Evolutionary conservation across 2,888 invertebrate genomes (phyloP).

Genomic region (Diploptera punctata): DNA sequence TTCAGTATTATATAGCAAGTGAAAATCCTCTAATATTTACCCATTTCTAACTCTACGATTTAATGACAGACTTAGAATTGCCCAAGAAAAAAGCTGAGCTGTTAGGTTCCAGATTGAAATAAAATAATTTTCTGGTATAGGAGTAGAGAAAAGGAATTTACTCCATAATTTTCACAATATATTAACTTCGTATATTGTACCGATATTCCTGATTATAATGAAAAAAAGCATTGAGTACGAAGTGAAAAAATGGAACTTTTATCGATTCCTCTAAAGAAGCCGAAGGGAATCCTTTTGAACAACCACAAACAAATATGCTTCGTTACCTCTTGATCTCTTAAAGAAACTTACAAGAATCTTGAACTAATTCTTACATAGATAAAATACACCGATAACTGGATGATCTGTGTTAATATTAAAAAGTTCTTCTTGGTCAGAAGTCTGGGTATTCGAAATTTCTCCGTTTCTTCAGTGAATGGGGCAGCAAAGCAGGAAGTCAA

Average conservation of each 20-base stretch:
- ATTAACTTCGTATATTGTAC: too few species aligned
- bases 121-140: too few species aligned
- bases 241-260: background rate
- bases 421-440: slow-evolving; percentile 4
- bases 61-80: too few species aligned
- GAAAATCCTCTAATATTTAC: slow-evolving; percentile 1
- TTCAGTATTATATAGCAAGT: background rate
- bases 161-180: too few species aligned
- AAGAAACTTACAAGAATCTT: too few species aligned
- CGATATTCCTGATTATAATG: too few species aligned
- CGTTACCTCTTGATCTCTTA: background rate
- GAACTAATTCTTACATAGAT: too few species aligned
- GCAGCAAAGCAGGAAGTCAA: slow-evolving; percentile 6
- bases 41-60: background rate
- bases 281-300: background rate
- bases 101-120: background rate
- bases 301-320: background rate
- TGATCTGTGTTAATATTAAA: background rate
- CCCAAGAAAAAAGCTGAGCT: background rate
- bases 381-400: slow-evolving; percentile 1
- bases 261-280: background rate
- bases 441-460: background rate
- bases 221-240: too few species aligned
- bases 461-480: slow-evolving; percentile 20
- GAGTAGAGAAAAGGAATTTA: too few species aligned